Evolutionary conservation across 1,140 invertebrate species (phyloP), one percentile per base, ranked within the genome.

Genomic region (Gonatopus flavifemur): DNA sequence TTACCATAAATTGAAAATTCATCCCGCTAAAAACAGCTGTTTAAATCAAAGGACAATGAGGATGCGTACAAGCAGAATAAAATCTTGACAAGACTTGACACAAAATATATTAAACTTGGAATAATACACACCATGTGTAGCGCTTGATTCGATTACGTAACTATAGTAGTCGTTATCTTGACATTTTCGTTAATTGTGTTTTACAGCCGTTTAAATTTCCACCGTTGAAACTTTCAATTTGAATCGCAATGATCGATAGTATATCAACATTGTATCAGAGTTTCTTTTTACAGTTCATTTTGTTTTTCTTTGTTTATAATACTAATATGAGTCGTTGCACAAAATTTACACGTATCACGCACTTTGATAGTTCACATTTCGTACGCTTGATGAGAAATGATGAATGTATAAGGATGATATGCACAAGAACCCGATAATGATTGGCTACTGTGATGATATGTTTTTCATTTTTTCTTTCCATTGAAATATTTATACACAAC

Each of bases 401-500:
- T n/a, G n/a, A n/a, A n/a, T n/a, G n/a, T n/a, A n/a, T n/a, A n/a
- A n/a, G n/a, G n/a, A n/a, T n/a, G n/a, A n/a, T n/a, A n/a, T n/a
- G n/a, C n/a, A n/a, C n/a, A 46, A 33, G 41, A 31, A 44, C 31
- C 13, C 18, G 19, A 46, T 44, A 50, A 36, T 33, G 48, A 50
- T 50, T 33, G 32, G 20, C 32, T 52, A 21, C 15, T 50, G 25
- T 25, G 33, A 39, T 35, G 28, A 37, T 13, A 3, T 20, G 8
- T 35, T 15, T 15, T 50, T 36, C 36, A 28, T 33, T 50, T 45
- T 43, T 21, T 32, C 43, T 38, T 19, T 37, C 9, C 9, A 6
- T 30, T 28, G 37, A 41, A 49, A 49, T 48, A 47, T 64, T 84
- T 86, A 87, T 64, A 88, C 86, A 75, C 86, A 88, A 80, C 86